These are phyloP conservation scores for Drosophila albomicans DNA, from an alignment of 1,140 invertebrate genomes.

Conservation along the genomic window DNA sequence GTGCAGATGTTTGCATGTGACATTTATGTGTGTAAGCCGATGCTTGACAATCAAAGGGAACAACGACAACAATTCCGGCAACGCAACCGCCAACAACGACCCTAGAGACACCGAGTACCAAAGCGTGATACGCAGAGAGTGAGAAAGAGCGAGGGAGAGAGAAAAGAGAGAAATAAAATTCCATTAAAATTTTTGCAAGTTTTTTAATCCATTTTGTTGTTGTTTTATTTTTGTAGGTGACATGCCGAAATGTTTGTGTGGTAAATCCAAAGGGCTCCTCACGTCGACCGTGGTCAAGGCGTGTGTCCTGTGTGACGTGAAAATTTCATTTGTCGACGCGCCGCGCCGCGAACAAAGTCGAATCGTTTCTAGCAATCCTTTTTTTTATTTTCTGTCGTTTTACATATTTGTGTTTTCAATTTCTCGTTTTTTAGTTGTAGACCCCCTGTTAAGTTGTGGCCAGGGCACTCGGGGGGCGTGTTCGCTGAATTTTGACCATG, in stretches of 20 bases:
- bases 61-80: conserved; percentile 72
- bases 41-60: conserved; percentile 78
- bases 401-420: conserved; percentile 49
- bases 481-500: conserved; percentile 40
- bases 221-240: conserved; percentile 26
- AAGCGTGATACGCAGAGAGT: too few relatives aligned
- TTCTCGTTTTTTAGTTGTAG: conserved; percentile 47
- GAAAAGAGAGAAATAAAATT: conserved; percentile 63
- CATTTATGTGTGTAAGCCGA: conserved; percentile 77
- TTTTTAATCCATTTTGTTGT: conserved; percentile 70
- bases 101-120: conserved; percentile 16
- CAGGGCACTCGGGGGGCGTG: conserved; percentile 35
- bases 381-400: conserved; percentile 47
- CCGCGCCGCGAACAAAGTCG: conserved; percentile 22
- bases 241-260: conserved; percentile 72
- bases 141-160: neutral
- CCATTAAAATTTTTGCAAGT: conserved; percentile 81
- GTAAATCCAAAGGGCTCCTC: conserved; percentile 61
- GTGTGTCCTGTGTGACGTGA: conserved; percentile 63
- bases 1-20: conserved; percentile 59
- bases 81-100: conserved; percentile 57
- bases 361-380: conserved; percentile 51
- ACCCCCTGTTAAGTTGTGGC: conserved; percentile 54
- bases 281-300: conserved; percentile 50
- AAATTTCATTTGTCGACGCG: conserved; percentile 76